Conservation (phyloP, 2,888 invertebrate species). For the Caenorhabditis doughertyi region DNA sequence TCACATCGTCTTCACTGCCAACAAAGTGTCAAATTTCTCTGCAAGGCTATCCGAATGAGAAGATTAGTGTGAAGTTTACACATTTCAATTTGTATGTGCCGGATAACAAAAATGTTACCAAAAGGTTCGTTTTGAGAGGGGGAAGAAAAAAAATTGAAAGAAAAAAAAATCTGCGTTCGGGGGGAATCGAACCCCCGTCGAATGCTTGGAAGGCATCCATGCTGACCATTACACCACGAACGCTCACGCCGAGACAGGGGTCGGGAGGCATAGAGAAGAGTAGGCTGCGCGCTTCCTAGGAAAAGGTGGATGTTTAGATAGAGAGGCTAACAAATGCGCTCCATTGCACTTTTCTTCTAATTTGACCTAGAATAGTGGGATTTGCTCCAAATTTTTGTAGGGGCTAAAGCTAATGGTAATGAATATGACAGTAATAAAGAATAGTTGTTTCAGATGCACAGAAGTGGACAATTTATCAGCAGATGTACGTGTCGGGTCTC, state of each 20-base stretch:
- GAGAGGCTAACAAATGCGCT: no score
- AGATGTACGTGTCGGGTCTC: slow-evolving; percentile 90
- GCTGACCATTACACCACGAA: slow-evolving; percentile 78
- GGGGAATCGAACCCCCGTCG: slow-evolving; percentile 77
- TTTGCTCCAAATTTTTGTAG: no score
- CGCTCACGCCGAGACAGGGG: no score
- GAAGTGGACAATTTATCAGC: slow-evolving; percentile 83
- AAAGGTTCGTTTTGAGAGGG: slow-evolving; percentile 54
- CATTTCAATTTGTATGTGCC: slow-evolving; percentile 80
- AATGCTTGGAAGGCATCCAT: slow-evolving; percentile 78
- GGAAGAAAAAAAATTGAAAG: slow-evolving; percentile 4
- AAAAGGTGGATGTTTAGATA: not conserved
- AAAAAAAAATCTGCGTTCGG: slow-evolving; percentile 70
- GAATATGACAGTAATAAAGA: not conserved
- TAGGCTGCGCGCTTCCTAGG: not conserved
- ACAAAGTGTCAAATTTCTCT: slow-evolving; percentile 69
- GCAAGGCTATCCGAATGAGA: slow-evolving; percentile 77
- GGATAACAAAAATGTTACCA: slow-evolving; percentile 66
- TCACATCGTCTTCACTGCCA: slow-evolving; percentile 56
- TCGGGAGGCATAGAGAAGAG: not conserved
- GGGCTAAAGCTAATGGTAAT: no score
- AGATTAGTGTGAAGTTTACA: slow-evolving; percentile 78
- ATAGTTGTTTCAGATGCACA: slow-evolving; percentile 87
- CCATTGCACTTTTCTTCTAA: no score
- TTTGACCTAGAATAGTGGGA: no score